Evolutionary conservation across 2,888 invertebrate genomes (phyloP), one percentile per base, ranked within the genome.

Genomic region (Eupeodes luniger): DNA sequence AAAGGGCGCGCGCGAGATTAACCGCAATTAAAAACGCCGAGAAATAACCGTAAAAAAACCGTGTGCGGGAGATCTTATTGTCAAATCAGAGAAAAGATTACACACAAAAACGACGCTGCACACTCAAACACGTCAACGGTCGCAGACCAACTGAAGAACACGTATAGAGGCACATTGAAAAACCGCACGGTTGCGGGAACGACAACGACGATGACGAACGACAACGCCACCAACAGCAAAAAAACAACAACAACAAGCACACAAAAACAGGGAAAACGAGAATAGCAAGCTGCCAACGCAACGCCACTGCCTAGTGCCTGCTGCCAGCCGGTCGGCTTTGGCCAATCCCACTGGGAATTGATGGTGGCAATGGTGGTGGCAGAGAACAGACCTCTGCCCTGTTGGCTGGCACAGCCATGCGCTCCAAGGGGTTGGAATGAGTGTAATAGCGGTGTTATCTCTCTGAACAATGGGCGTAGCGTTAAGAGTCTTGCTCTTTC

Each of bases 91-190:
- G n/a, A 27, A 47, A 44, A 72, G 72, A 72, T 72, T 72, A 76
- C 85, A 89, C 89, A 86, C 78, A 89, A 81, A 81, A 80, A 87
- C 90, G 85, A 81, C 85, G 72, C 87, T 86, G 79, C 84, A 91
- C 90, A 91, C 90, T 90, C 90, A 91, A 91, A 90, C 92, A 91
- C 92, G 92, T 91, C 93, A 93, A 93, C 93, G 92, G 93, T 93
- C 92, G 91, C 92, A 92, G 92, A 92, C 93, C 92, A 93, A 93
- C 93, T 93, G 92, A 93, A 91, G 89, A 86, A 88, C 78, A 89
- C 90, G 90, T 89, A 66, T 64, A 19, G 64, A 78, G 55, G 77
- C 86, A 89, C 79, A 81, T 77, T 80, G 84, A 55, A 86, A 84
- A 83, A 84, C 81, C 81, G 81, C 79, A 89, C 86, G 89, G 89